Percentiles rank a stretch among this genome's conserved stretches.
phyloP scores from a whole-genome alignment of 2,888 invertebrate species.

The Desoria tigrina region DNA sequence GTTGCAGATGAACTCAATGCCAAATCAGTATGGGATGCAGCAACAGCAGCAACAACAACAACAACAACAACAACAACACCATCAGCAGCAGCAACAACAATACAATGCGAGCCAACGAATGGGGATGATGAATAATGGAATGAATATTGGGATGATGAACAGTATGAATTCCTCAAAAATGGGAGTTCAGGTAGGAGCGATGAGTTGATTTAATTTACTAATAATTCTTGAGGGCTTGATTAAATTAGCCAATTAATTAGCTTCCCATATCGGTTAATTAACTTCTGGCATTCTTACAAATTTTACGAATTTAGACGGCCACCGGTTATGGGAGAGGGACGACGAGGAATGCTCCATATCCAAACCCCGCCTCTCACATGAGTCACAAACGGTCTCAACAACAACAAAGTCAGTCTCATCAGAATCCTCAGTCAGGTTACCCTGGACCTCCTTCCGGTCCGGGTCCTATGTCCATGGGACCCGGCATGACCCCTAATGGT shows the following conservation, averaged over 20 bases:
- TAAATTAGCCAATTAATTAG: too few species aligned
- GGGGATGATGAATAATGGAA: slow-evolving; percentile 45
- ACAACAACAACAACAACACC: slow-evolving; percentile 11
- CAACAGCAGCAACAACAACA: slow-evolving; percentile 29
- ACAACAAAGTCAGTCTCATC: slow-evolving; percentile 34
- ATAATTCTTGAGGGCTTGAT: too few species aligned
- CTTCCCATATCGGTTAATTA: not conserved
- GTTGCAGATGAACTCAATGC: slow-evolving; percentile 51
- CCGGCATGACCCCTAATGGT: slow-evolving; percentile 42
- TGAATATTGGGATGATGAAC: slow-evolving; percentile 50
- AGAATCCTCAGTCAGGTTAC: slow-evolving; percentile 38
- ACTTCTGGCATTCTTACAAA: not conserved
- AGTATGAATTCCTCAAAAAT: slow-evolving; percentile 44
- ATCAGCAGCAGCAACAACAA: slow-evolving; percentile 47
- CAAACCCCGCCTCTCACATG: slow-evolving; percentile 50
- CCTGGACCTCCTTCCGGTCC: slow-evolving; percentile 45
- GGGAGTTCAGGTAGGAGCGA: slow-evolving; percentile 41
- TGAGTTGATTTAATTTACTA: too few species aligned
- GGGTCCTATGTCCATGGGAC: slow-evolving; percentile 21
- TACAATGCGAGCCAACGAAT: slow-evolving; percentile 35
- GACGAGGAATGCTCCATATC: slow-evolving; percentile 46
- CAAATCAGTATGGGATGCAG: slow-evolving; percentile 52
- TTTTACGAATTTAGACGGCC: slow-evolving; percentile 10
- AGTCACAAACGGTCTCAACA: slow-evolving; percentile 46
- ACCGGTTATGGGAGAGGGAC: slow-evolving; percentile 32